These are phyloP conservation scores for Eudasyphora cyanicolor DNA, from an alignment of 2,888 invertebrate genomes.

Conservation along the genomic window DNA sequence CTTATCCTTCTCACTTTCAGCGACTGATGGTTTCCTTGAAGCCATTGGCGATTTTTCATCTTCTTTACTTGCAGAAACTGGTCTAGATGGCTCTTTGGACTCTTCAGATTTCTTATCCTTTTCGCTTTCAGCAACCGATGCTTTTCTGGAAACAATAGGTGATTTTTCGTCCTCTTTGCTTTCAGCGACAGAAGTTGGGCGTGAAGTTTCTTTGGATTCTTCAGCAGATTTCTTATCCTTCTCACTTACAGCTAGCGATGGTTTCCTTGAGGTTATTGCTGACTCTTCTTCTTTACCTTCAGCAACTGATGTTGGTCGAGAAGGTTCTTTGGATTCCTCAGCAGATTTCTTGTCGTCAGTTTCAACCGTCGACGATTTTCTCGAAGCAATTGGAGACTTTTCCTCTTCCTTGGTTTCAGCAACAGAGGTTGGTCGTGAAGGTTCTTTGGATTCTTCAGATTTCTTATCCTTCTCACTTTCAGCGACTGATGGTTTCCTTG, in stretches of 20 bases:
- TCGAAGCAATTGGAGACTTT: background rate
- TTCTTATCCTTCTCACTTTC: slow-evolving; percentile 59
- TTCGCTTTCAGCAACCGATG: slow-evolving; percentile 26
- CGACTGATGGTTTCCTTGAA: slow-evolving; percentile 42
- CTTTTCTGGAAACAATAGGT: slow-evolving; percentile 51
- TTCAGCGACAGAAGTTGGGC: slow-evolving; percentile 24
- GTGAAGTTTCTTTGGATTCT: slow-evolving; percentile 37
- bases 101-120: slow-evolving; percentile 51
- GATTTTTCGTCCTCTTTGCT: slow-evolving; percentile 53
- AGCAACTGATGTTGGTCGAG: slow-evolving; percentile 37
- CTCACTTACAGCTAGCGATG: slow-evolving; percentile 40
- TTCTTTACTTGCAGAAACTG: slow-evolving; percentile 61
- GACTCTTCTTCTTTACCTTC: slow-evolving; percentile 53
- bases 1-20: slow-evolving; percentile 47
- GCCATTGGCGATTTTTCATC: slow-evolving; percentile 61
- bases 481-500: slow-evolving; percentile 31
- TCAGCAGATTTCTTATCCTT: slow-evolving; percentile 44
- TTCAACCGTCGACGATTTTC: background rate
- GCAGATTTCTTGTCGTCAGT: slow-evolving; percentile 50
- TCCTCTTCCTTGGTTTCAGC: slow-evolving; percentile 47
- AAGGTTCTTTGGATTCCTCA: slow-evolving; percentile 56
- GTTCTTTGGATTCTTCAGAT: slow-evolving; percentile 59
- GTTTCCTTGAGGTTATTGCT: slow-evolving; percentile 32
- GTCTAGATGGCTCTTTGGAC: slow-evolving; percentile 47
- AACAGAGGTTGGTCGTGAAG: slow-evolving; percentile 72